Conservation (phyloP, 2,113 vertebrate genomes). For the Passer montanus region DNA sequence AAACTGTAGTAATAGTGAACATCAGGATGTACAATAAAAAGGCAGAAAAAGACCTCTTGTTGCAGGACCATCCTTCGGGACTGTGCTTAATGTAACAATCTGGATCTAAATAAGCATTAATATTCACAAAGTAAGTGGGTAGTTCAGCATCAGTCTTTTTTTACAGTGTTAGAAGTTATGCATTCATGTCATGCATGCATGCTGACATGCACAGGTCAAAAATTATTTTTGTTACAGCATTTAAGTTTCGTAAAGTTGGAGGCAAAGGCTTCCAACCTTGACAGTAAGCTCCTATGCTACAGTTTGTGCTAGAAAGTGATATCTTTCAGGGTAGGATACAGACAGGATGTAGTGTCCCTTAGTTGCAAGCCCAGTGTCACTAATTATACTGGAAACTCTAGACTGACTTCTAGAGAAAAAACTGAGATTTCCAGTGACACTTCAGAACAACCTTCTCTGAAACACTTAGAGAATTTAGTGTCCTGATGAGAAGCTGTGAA, state of each 20-base stretch:
- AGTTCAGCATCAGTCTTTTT: neutral
- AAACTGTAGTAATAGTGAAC: neutral
- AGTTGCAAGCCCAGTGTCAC: neutral
- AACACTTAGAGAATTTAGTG: neutral
- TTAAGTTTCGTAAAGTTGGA: neutral
- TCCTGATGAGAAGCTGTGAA: neutral
- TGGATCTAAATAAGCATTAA: neutral
- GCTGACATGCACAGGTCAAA: neutral
- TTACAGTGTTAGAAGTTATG: neutral
- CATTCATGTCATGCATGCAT: rapidly evolving
- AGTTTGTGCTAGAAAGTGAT: neutral
- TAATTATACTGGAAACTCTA: neutral
- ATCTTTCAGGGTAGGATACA: neutral
- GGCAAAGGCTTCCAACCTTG: neutral
- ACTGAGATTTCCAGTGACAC: neutral
- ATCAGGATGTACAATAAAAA: neutral
- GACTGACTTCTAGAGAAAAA: neutral
- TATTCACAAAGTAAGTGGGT: neutral
- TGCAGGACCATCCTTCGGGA: neutral
- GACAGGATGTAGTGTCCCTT: neutral
- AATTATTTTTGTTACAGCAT: neutral
- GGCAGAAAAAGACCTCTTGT: neutral
- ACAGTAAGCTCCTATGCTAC: neutral
- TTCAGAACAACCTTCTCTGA: neutral
- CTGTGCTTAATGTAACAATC: neutral